phyloP scores from a whole-genome alignment of 2,797 vertebrate species.

The Hydrophis major region DNA sequence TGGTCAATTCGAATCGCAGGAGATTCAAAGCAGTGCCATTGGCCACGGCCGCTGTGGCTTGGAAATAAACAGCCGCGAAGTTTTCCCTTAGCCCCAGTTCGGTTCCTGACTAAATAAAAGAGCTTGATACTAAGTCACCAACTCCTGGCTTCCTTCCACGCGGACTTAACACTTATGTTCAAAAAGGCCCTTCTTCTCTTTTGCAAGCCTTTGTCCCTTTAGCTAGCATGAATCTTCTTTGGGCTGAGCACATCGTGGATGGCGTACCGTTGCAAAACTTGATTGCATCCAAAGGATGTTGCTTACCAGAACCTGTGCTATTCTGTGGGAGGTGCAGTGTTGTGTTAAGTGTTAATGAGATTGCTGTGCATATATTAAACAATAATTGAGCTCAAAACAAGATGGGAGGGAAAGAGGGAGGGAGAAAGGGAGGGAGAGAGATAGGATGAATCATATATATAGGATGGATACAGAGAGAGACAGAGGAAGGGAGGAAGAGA shows the following conservation, averaged over 20 bases:
- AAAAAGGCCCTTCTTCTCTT: not conserved
- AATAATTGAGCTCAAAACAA: conserved; percentile 1
- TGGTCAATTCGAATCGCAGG: no score
- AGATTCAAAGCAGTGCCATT: no score
- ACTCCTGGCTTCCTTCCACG: no score
- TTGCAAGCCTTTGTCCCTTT: not conserved
- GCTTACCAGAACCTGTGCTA: conserved; percentile 17
- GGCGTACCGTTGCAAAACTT: not conserved
- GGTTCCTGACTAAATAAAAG: no score
- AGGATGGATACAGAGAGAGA: no score
- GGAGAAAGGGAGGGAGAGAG: no score
- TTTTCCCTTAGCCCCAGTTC: no score
- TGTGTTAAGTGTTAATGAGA: conserved; percentile 26
- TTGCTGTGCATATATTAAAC: conserved; percentile 28
- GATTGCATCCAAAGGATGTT: conserved; percentile 41
- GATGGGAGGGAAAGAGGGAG: no score
- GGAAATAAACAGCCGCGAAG: no score
- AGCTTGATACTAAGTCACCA: no score
- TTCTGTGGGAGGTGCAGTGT: conserved; percentile 12
- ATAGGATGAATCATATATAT: no score
- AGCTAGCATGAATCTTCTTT: not conserved
- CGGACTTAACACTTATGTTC: not conserved
- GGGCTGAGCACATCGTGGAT: not conserved
- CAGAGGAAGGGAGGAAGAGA: not conserved
- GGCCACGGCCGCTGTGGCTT: no score